phyloP scores from a whole-genome alignment of 1,140 invertebrate genomes.

The Drosophila tani region DNA sequence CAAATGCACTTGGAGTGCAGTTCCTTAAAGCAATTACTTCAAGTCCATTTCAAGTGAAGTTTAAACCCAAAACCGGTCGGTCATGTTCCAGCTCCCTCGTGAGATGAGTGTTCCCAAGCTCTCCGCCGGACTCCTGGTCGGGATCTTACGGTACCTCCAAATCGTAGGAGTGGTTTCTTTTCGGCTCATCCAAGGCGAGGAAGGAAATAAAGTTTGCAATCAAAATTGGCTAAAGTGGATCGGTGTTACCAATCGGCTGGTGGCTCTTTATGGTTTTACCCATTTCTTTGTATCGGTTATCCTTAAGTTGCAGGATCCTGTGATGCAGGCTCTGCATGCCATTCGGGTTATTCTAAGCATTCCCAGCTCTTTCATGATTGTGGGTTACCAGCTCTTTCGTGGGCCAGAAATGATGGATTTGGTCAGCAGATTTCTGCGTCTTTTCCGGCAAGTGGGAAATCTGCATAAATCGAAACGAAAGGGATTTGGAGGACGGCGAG shows the following conservation, averaged over 20 bases:
- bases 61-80: neutral
- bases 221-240: constrained; percentile 22
- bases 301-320: accelerated
- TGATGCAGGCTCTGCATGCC: neutral
- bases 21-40: neutral
- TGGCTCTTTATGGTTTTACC: neutral
- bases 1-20: neutral
- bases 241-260: constrained; percentile 1
- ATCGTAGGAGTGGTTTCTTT: constrained; percentile 7
- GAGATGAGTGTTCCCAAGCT: constrained; percentile 15
- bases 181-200: neutral
- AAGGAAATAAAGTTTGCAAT: neutral
- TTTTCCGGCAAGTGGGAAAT: constrained; percentile 19
- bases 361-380: neutral
- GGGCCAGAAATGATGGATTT: neutral
- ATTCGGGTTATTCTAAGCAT: neutral
- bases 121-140: constrained; percentile 1
- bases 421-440: constrained; percentile 28
- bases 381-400: constrained; percentile 26
- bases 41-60: neutral
- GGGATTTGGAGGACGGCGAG: constrained; percentile 30
- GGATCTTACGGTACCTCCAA: neutral
- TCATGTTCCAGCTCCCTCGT: neutral
- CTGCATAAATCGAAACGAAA: neutral
- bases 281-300: neutral